Evolutionary conservation across 2,113 vertebrate species (phyloP), one percentile per base, ranked within the genome.

Genomic region (Nycticryphes semicollaris): DNA sequence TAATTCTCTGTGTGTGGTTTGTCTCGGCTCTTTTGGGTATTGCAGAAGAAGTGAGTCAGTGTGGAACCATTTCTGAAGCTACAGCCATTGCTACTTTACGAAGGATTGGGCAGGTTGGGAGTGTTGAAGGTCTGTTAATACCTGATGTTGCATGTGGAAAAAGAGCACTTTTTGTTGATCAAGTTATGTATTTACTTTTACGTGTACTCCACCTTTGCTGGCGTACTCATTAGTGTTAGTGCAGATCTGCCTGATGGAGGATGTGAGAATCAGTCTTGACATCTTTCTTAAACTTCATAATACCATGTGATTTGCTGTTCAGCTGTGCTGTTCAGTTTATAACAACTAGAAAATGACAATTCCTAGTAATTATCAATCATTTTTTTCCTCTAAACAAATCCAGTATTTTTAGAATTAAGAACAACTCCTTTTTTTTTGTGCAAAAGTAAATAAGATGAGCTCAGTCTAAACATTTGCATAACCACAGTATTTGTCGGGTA

Each of bases 1-100:
- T 91, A 94, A 76, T 93, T 90, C 94, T 94, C 72, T 91, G 94
- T 97, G 91, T 92, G 94, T 96, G 95, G 95, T 96, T 97, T 97
- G 77, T 92, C 90, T 96, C 72, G 27, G 37, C 76, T 92, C 80
- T 84, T 85, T 54, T 96, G 90, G 84, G 83, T 93, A 79, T 89
- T 94, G 76, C 89, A 96, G 95, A 78, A 91, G 79, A 63, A 84
- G 78, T 96, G 92, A 97, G 93, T 96, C 95, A 97, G 67, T 27
- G 7, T 43, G 57, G 89, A 96, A 88, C 80, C 78, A 57, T 94
- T 87, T 95, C 81, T 96, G 73, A 87, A 77, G 79, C 86, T 75
- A 69, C 23, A 89, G 84, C 86, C 69, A 62, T 67, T 88, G 87
- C 75, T 43, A 3, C 78, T 93, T 87, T 54, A 19, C 86, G 35